Evolutionary conservation across 2,113 vertebrate genomes (phyloP).

Genomic region (Cathartes aura): DNA sequence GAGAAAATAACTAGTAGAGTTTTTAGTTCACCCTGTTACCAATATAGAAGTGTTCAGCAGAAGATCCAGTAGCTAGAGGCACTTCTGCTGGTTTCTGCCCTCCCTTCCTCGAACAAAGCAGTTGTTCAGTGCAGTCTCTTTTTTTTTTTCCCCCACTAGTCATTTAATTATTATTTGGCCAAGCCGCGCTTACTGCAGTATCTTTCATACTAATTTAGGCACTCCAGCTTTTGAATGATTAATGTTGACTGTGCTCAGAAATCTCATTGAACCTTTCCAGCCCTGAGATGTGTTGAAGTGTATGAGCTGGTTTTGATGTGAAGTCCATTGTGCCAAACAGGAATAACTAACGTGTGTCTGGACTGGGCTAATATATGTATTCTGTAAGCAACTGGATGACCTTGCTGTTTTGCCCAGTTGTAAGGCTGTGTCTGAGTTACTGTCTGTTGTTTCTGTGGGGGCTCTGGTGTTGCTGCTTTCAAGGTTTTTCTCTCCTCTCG

Average conservation of each 20-base stretch:
- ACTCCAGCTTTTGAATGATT: conserved; percentile 30
- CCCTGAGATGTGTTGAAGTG: not conserved
- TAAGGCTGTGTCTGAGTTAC: not conserved
- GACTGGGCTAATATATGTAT: not conserved
- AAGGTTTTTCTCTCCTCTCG: not conserved
- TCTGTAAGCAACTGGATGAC: not conserved
- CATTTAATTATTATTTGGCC: conserved; percentile 48
- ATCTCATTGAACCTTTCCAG: not conserved
- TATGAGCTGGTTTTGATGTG: not conserved
- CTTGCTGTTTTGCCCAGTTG: not conserved
- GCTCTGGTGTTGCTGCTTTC: not conserved
- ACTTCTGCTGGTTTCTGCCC: not conserved
- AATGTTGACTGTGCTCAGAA: conserved; percentile 4
- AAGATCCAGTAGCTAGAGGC: not conserved
- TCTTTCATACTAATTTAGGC: conserved; percentile 12
- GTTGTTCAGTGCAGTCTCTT: not conserved
- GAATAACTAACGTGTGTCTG: not conserved
- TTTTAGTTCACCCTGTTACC: not conserved
- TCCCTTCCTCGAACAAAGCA: not conserved
- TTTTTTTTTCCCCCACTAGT: not conserved
- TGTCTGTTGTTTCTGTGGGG: not conserved
- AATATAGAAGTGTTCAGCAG: not conserved
- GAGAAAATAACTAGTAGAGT: not conserved
- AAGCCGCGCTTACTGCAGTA: not conserved
- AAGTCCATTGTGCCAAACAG: not conserved